These are phyloP conservation scores for Echiichthys vipera DNA, from an alignment of 2,797 vertebrate species.

Conservation along the genomic window DNA sequence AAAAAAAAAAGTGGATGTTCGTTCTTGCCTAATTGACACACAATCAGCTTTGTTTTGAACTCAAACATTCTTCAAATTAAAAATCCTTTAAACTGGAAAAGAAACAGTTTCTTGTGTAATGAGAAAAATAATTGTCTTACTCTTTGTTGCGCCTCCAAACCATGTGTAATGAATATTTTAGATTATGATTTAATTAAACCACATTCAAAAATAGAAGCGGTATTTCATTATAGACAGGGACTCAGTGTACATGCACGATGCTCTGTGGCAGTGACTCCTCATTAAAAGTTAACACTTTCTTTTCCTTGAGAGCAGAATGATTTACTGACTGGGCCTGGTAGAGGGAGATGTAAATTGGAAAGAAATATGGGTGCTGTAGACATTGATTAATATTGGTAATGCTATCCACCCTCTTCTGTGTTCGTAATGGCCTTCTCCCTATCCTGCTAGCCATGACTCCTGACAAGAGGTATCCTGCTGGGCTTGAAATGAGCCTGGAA, in stretches of 20 bases:
- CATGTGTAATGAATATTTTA: conserved; percentile 91
- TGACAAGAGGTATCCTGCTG: conserved; percentile 94
- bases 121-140: conserved; percentile 84
- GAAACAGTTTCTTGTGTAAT: conserved; percentile 60
- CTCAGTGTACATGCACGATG: conserved; percentile 74
- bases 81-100: conserved; percentile 60
- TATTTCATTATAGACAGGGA: conserved; percentile 88
- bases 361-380: conserved; percentile 91
- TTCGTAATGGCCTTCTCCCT: conserved; percentile 90
- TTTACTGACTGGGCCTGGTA: conserved; percentile 89
- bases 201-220: conserved; percentile 86
- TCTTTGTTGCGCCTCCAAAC: conserved; percentile 85
- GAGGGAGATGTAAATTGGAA: conserved; percentile 91
- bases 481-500: conserved; percentile 95
- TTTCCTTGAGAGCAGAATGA: conserved; percentile 78
- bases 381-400: conserved; percentile 99
- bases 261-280: conserved; percentile 73
- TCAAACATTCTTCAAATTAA: conserved; percentile 84
- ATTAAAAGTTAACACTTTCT: conserved; percentile 89
- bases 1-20: conserved; percentile 67
- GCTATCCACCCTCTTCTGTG: conserved; percentile 84
- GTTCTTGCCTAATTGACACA: conserved; percentile 82
- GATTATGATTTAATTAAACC: conserved; percentile 92
- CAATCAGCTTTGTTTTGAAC: conserved; percentile 76
- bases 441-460: conserved; percentile 86